Conservation (phyloP, 1,140 invertebrate genomes). For the Conus betulinus region DNA sequence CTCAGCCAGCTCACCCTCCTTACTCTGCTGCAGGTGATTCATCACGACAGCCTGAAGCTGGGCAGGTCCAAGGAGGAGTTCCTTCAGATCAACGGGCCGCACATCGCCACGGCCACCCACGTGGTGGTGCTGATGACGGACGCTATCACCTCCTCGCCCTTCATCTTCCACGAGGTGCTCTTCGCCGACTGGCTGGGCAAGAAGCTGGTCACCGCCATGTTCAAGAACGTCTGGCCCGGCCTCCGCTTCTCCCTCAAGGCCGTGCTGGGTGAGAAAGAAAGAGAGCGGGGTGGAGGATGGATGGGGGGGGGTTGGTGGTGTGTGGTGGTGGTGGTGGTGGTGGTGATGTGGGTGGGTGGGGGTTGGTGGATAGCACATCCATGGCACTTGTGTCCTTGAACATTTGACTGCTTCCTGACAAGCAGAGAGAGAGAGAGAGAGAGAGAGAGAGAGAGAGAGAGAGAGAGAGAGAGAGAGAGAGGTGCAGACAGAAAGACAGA, state of each 20-base stretch:
- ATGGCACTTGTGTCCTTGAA: no score
- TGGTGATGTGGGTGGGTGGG: no score
- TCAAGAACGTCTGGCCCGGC: constrained; percentile 70
- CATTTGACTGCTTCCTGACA: no score
- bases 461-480: no score
- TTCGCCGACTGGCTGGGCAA: constrained; percentile 75
- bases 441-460: no score
- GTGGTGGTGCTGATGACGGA: constrained; percentile 71
- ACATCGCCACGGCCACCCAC: constrained; percentile 65
- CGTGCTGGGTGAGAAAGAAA: constrained; percentile 66
- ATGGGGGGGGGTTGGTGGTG: no score
- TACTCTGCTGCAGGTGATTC: background rate
- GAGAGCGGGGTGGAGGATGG: no score
- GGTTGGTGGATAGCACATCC: no score
- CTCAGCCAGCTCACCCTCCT: background rate
- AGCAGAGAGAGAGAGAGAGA: no score
- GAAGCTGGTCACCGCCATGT: constrained; percentile 71
- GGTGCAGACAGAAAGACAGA: no score
- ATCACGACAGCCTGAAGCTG: constrained; percentile 71
- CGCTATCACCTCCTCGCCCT: constrained; percentile 57
- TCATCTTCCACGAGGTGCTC: constrained; percentile 73
- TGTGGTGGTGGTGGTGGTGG: no score
- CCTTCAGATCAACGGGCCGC: constrained; percentile 70
- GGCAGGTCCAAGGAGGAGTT: constrained; percentile 74
- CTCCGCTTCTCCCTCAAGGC: constrained; percentile 68